Percentiles rank a stretch among this genome's conserved stretches.
Evolutionary conservation across 2,888 invertebrate genomes (phyloP).

Genomic region (Molorchus minor): DNA sequence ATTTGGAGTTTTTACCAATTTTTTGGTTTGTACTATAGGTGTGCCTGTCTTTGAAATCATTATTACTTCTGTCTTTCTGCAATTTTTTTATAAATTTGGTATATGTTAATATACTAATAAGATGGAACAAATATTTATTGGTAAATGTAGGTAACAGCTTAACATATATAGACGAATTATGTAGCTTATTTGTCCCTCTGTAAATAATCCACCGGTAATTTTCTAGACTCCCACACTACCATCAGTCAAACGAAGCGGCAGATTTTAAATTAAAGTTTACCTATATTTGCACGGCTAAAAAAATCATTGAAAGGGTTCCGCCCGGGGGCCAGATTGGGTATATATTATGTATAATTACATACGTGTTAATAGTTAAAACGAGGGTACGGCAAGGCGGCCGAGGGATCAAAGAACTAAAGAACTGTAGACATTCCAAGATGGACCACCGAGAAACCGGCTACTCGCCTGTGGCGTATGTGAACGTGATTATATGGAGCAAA

Average conservation of each 20-base stretch:
- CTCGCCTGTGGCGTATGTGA: constrained; percentile 54
- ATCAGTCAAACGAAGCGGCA: constrained; percentile 9
- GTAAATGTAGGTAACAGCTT: too few species aligned
- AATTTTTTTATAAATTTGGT: too few species aligned
- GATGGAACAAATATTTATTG: too few species aligned
- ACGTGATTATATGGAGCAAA: constrained; percentile 56
- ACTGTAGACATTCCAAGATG: constrained; percentile 54
- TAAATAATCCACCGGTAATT: background rate
- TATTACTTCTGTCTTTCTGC: too few species aligned
- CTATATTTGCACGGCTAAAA: constrained; percentile 49
- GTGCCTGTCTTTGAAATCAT: too few species aligned
- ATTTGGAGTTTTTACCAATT: too few species aligned
- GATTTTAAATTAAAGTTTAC: constrained; percentile 47
- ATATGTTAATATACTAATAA: too few species aligned
- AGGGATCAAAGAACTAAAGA: constrained; percentile 55
- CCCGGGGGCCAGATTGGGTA: constrained; percentile 43
- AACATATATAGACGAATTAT: too few species aligned
- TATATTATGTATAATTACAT: constrained; percentile 56
- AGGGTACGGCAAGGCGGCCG: constrained; percentile 51
- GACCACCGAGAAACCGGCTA: constrained; percentile 40
- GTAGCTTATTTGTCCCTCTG: too few species aligned
- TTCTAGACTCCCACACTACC: constrained; percentile 8
- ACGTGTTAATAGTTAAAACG: constrained; percentile 56
- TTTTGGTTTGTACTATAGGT: too few species aligned
- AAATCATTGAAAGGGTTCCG: constrained; percentile 44